Evolutionary conservation across 2,888 invertebrate species (phyloP).

Genomic region (Neocrepidodera transversa): DNA sequence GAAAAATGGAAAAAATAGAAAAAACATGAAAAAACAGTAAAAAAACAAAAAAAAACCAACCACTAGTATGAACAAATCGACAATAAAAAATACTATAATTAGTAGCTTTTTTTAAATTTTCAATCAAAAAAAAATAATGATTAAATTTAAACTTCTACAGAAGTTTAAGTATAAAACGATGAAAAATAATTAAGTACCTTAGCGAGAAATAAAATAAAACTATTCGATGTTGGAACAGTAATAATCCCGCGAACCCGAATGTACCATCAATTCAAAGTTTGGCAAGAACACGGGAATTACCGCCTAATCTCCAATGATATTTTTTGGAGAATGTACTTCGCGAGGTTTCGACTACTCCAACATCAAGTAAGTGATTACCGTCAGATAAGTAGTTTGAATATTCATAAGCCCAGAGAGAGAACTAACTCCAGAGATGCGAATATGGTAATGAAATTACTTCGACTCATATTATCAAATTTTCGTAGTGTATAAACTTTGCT

Average conservation of each 20-base stretch:
- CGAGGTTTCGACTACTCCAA: constrained; percentile 41
- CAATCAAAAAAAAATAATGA: too few relatives aligned
- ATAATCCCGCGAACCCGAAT: background rate
- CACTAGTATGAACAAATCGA: too few relatives aligned
- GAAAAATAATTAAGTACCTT: too few relatives aligned
- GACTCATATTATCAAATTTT: constrained; percentile 55
- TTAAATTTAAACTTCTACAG: too few relatives aligned
- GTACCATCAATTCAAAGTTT: constrained; percentile 4
- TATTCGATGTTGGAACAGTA: background rate
- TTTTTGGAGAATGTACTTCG: constrained; percentile 1
- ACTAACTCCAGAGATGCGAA: constrained; percentile 50
- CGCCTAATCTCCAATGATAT: constrained; percentile 12
- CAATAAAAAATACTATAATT: too few relatives aligned
- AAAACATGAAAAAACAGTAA: too few relatives aligned
- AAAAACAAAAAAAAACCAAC: too few relatives aligned
- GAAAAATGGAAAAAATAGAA: too few relatives aligned
- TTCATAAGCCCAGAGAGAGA: constrained; percentile 52
- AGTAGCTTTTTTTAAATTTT: too few relatives aligned
- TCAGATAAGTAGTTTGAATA: constrained; percentile 52
- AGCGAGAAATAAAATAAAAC: background rate
- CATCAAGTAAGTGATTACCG: constrained; percentile 50
- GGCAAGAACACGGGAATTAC: constrained; percentile 10
- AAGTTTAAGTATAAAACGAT: too few relatives aligned
- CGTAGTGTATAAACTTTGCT: constrained; percentile 51
- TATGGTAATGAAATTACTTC: constrained; percentile 55